Conservation (phyloP, 2,113 vertebrate species). For the Nibea albiflora region DNA sequence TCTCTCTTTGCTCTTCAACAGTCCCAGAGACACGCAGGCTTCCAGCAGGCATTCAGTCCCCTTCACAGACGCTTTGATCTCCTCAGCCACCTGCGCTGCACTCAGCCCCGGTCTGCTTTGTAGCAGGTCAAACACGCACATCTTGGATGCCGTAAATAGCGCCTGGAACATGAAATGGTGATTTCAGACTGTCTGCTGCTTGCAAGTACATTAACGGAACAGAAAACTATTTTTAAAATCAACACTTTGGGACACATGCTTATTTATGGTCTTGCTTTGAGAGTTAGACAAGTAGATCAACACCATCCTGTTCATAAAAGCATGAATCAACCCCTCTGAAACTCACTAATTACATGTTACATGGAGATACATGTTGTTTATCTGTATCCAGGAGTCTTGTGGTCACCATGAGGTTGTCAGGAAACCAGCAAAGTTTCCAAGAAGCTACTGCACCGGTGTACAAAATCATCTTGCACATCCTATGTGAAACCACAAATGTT, state of each 20-base stretch:
- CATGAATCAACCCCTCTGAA: not conserved
- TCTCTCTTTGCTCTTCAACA: conserved; percentile 79
- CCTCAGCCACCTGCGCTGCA: conserved; percentile 81
- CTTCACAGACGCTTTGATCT: conserved; percentile 77
- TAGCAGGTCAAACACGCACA: conserved; percentile 91
- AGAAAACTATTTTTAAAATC: not conserved
- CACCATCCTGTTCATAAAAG: not conserved
- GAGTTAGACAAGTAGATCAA: too few species aligned
- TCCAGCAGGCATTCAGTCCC: conserved; percentile 88
- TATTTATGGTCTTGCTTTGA: not conserved
- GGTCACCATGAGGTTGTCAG: not conserved
- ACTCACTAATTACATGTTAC: not conserved
- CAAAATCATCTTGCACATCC: too few species aligned
- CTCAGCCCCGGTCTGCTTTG: conserved; percentile 68
- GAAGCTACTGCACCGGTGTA: not conserved
- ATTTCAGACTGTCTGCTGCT: not conserved
- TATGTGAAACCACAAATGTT: not conserved
- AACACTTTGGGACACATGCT: too few species aligned
- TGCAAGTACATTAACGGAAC: not conserved
- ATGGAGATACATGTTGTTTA: not conserved
- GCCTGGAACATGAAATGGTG: conserved; percentile 76
- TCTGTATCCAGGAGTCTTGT: not conserved
- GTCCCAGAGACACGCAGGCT: conserved; percentile 86
- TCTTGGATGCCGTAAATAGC: conserved; percentile 88
- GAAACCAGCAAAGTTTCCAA: not conserved